Conservation (phyloP, 2,888 invertebrate species). For the Synergus japonicus region DNA sequence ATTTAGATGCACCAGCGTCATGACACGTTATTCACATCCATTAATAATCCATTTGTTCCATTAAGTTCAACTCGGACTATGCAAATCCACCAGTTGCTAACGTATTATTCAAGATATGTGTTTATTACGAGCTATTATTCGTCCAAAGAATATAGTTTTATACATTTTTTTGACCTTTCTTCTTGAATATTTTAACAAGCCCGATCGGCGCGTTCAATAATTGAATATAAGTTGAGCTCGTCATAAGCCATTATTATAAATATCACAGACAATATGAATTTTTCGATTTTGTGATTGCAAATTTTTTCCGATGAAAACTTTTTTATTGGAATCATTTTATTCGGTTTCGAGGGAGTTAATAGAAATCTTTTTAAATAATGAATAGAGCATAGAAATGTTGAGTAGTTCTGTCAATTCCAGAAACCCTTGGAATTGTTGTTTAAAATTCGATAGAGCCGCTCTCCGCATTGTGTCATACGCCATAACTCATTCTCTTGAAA, state of each 20-base stretch:
- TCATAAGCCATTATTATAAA: neutral
- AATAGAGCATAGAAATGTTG: too few species aligned
- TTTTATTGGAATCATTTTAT: too few species aligned
- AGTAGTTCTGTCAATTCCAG: too few species aligned
- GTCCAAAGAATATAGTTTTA: neutral
- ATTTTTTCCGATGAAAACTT: too few species aligned
- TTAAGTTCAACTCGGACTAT: neutral
- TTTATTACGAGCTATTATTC: slow-evolving; percentile 2
- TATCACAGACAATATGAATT: neutral
- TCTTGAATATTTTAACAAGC: neutral
- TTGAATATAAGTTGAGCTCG: too few species aligned
- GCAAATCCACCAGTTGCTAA: slow-evolving; percentile 31
- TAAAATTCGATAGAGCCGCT: too few species aligned
- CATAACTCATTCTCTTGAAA: too few species aligned
- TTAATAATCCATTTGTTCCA: neutral
- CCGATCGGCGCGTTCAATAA: neutral
- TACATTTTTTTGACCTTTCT: neutral
- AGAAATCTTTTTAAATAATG: too few species aligned
- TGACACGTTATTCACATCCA: slow-evolving; percentile 1
- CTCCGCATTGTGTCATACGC: too few species aligned
- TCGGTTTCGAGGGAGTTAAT: too few species aligned
- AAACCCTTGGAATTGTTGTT: too few species aligned
- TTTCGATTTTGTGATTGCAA: neutral
- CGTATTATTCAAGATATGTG: slow-evolving; percentile 29
- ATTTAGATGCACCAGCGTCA: neutral